Percentiles rank a stretch among this genome's conserved stretches.
phyloP scores from a whole-genome alignment of 2,888 invertebrate species.

The Machimus atricapillus region DNA sequence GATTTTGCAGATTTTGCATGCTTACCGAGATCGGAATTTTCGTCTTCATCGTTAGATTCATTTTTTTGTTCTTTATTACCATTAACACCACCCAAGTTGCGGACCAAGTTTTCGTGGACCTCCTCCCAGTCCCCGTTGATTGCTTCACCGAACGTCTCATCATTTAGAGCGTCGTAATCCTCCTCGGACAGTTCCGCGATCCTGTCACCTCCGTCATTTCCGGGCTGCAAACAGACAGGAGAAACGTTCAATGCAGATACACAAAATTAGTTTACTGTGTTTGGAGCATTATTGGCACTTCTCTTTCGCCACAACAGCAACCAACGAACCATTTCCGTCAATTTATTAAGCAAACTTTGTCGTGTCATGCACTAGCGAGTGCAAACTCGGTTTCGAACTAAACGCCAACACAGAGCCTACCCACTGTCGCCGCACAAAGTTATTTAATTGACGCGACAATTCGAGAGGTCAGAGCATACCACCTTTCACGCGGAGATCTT shows the following conservation, averaged over 20 bases:
- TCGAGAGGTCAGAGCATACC: neutral
- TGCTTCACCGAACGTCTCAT: constrained; percentile 88
- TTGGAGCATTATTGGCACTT: constrained; percentile 2
- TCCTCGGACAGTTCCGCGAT: constrained; percentile 75
- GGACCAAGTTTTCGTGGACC: constrained; percentile 74
- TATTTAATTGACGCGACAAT: neutral
- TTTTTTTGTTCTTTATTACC: constrained; percentile 41
- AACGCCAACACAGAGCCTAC: neutral
- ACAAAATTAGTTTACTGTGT: neutral
- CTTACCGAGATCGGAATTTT: constrained; percentile 57
- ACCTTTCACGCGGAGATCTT: neutral
- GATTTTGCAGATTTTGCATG: neutral
- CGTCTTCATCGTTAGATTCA: constrained; percentile 53
- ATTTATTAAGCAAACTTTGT: neutral
- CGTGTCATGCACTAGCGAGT: neutral
- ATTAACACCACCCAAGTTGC: constrained; percentile 64
- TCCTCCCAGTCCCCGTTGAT: constrained; percentile 78
- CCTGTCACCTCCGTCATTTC: constrained; percentile 54
- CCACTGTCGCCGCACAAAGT: neutral
- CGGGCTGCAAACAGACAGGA: constrained; percentile 50
- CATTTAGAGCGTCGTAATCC: constrained; percentile 90
- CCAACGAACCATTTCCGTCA: neutral
- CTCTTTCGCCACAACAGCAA: neutral
- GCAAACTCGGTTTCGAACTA: neutral
- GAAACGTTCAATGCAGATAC: neutral